Evolutionary conservation across 2,888 invertebrate genomes (phyloP).

Genomic region (Zygothrica quintamaculata): DNA sequence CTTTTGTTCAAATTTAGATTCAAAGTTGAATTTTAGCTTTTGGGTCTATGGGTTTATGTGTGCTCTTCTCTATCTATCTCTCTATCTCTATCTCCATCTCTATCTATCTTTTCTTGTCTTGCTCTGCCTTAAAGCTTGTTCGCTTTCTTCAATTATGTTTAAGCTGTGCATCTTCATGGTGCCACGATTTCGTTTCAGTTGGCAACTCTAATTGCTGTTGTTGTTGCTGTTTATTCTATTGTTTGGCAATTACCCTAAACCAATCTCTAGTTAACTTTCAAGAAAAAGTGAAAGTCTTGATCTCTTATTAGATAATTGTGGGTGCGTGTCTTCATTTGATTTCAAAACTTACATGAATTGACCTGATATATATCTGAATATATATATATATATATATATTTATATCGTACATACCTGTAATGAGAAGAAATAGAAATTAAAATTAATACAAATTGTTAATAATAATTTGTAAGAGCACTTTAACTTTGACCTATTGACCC

Average conservation of each 20-base stretch:
- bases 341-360: constrained; percentile 44
- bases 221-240: constrained; percentile 23
- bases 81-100: too few relatives aligned
- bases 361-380: too few relatives aligned
- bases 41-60: constrained; percentile 4
- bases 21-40: neutral
- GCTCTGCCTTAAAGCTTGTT: too few relatives aligned
- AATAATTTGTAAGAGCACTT: constrained; percentile 18
- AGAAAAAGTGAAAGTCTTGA: constrained; percentile 50
- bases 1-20: constrained; percentile 46
- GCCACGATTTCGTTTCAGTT: constrained; percentile 35
- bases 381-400: too few relatives aligned
- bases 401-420: constrained; percentile 61
- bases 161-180: constrained; percentile 46
- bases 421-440: constrained; percentile 14
- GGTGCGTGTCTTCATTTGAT: constrained; percentile 4
- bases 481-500: constrained; percentile 36
- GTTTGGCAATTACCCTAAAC: constrained; percentile 40
- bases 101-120: too few relatives aligned
- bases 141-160: constrained; percentile 70
- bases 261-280: constrained; percentile 8
- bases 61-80: too few relatives aligned
- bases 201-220: constrained; percentile 46
- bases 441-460: constrained; percentile 1
- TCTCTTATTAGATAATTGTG: constrained; percentile 39